phyloP scores from a whole-genome alignment of 2,797 vertebrate genomes.

The Pseudotriccus pelzelni region DNA sequence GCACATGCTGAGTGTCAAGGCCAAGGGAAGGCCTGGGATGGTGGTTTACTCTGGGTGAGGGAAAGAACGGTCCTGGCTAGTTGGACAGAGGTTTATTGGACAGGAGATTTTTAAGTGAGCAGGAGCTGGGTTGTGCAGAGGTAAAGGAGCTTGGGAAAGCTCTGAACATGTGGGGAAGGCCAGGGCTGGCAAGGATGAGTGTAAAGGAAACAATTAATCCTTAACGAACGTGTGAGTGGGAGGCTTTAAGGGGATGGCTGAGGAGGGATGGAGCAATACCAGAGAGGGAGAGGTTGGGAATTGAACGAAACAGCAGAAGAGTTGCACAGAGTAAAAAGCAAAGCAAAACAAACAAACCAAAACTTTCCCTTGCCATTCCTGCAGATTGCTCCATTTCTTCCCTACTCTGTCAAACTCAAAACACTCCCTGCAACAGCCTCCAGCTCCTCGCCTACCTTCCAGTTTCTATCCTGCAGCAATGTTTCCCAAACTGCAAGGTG shows the following conservation, averaged over 20 bases:
- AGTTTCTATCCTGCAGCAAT: neutral
- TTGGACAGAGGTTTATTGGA: neutral
- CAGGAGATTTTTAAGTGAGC: neutral
- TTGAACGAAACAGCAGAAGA: neutral
- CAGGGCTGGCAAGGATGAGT: constrained; percentile 13
- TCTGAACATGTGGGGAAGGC: neutral
- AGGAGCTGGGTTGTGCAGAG: neutral
- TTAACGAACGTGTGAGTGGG: neutral
- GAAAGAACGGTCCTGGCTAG: neutral
- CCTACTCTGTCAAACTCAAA: neutral
- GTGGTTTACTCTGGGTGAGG: neutral
- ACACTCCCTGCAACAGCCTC: neutral
- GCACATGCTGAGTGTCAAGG: rapidly evolving
- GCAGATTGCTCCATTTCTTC: constrained; percentile 18
- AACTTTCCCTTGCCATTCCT: neutral
- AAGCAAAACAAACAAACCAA: neutral
- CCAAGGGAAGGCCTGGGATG: neutral
- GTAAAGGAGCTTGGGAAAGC: neutral
- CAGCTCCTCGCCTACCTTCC: neutral
- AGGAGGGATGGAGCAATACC: constrained; percentile 18
- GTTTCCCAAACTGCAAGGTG: neutral
- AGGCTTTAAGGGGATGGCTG: constrained; percentile 5
- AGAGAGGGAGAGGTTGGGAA: constrained; percentile 34
- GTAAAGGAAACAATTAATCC: constrained; percentile 59
- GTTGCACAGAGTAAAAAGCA: neutral